Base-by-base conservation (phyloP, 2,797 vertebrate genomes). In the Manis javanica region DNA sequence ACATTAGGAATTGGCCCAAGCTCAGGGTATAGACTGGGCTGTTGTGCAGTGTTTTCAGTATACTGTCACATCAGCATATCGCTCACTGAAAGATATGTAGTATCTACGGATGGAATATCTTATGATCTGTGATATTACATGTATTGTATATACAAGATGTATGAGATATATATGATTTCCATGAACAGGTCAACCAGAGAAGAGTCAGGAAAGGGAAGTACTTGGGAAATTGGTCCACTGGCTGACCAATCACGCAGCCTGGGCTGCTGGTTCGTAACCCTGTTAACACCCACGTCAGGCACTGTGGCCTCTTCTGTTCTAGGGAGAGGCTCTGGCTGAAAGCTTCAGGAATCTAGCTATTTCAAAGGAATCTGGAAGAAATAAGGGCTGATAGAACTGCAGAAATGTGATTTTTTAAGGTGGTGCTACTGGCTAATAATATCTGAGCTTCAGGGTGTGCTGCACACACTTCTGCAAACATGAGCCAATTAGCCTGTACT, bases 381-480 rank as follows among this genome's bases (percentile, higher is more conserved):
- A n/a, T 13, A 63, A 66, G 63, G 29, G 72, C 31, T 71, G 64
- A 63, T 19, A 24, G 42, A 75, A 79, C 78, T 26, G 23, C 78
- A 93, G 63, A 77, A 88, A 64, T 49, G 69, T 55, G 57, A 2
- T 63, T 66, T 82, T 69, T 63, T 39, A 66, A 79, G 92, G 55
- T 91, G 87, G 39, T 39, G 39, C 79, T 89, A 51, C 39, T 11
- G 24, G 24, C 79, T 96, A 89, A 95, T 91, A 86, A 90, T 79
- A 93, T 78, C 91, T 42, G 46, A 64, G 37, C 29, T 82, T 68
- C 34, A 0, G 55, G 59, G 23, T 3, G 4, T 42, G 37, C 77
- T 34, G 61, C 88, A 61, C 24, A 37, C 24, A 8, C 84, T 95
- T 75, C 96, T 92, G 92, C 82, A 85, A 95, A 96, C 92, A 69